Percentiles rank a stretch among this genome's conserved stretches.
Evolutionary conservation across 2,113 vertebrate genomes (phyloP).

Genomic region (Megaleporinus macrocephalus): DNA sequence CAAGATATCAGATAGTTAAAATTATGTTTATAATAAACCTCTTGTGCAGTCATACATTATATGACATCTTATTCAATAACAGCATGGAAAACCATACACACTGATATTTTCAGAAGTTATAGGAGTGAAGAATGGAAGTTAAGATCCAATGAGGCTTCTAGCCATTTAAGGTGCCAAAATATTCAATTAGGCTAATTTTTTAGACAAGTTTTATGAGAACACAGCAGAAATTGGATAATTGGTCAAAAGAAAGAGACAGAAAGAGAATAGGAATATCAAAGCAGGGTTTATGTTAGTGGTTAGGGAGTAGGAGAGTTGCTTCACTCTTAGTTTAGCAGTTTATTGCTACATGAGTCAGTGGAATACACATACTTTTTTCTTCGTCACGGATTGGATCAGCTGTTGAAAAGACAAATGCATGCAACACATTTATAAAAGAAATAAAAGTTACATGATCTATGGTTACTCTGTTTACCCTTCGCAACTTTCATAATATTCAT

Average conservation of each 20-base stretch:
- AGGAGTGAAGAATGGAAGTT: background rate
- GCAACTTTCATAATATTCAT: background rate
- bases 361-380: slow-evolving; percentile 16
- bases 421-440: background rate
- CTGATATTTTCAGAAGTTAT: background rate
- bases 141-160: no score
- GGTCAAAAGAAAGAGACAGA: slow-evolving; percentile 58
- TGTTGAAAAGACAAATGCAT: slow-evolving; percentile 15
- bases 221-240: background rate
- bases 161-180: background rate
- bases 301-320: background rate
- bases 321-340: background rate
- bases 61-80: background rate
- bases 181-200: no score
- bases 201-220: background rate
- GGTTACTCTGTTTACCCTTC: background rate
- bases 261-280: background rate
- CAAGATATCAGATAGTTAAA: slow-evolving; percentile 42
- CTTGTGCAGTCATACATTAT: no score
- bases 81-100: background rate
- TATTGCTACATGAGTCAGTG: background rate
- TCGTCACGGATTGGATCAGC: slow-evolving; percentile 11
- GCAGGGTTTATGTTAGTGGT: slow-evolving; percentile 1
- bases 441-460: background rate
- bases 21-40: no score